Percentiles rank a stretch among this genome's conserved stretches.
Conservation (phyloP, 2,888 invertebrate species). For the Dusona sp. region DNA sequence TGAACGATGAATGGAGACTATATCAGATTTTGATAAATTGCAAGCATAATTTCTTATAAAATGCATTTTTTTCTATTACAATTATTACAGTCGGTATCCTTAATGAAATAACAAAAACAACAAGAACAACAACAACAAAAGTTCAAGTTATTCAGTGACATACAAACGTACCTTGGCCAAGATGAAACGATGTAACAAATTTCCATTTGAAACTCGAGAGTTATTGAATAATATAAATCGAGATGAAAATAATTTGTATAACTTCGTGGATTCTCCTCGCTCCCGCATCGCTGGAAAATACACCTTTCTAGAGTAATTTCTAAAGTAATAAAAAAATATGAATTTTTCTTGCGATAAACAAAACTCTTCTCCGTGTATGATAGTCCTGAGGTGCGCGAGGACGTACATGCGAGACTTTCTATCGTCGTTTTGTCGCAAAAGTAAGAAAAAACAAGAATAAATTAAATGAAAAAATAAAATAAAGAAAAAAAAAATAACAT, state of each 20-base stretch:
- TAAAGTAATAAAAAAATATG: slow-evolving; percentile 55
- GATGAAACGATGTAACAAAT: slow-evolving; percentile 40
- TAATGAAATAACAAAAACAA: slow-evolving; percentile 22
- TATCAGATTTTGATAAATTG: slow-evolving; percentile 27
- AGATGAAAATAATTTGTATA: slow-evolving; percentile 9
- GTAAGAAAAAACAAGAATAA: neutral
- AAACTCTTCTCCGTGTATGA: slow-evolving; percentile 51
- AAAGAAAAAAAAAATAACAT: slow-evolving; percentile 1
- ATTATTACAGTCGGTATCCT: slow-evolving; percentile 46
- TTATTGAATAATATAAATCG: slow-evolving; percentile 23
- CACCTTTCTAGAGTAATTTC: slow-evolving; percentile 69
- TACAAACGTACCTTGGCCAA: slow-evolving; percentile 49
- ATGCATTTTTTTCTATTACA: slow-evolving; percentile 56
- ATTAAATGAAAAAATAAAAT: slow-evolving; percentile 5
- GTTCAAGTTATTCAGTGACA: slow-evolving; percentile 30
- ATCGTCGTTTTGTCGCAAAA: slow-evolving; percentile 55
- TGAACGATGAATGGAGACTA: slow-evolving; percentile 1
- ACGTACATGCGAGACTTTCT: slow-evolving; percentile 54
- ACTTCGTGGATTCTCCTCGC: slow-evolving; percentile 62
- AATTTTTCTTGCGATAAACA: slow-evolving; percentile 61
- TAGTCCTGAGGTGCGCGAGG: slow-evolving; percentile 55
- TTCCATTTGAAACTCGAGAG: slow-evolving; percentile 30
- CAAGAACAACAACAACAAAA: slow-evolving; percentile 18
- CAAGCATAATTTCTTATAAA: slow-evolving; percentile 46
- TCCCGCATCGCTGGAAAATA: slow-evolving; percentile 58